These are phyloP conservation scores for Scolopax mira DNA, from an alignment of 2,113 vertebrate genomes.

Conservation along the genomic window DNA sequence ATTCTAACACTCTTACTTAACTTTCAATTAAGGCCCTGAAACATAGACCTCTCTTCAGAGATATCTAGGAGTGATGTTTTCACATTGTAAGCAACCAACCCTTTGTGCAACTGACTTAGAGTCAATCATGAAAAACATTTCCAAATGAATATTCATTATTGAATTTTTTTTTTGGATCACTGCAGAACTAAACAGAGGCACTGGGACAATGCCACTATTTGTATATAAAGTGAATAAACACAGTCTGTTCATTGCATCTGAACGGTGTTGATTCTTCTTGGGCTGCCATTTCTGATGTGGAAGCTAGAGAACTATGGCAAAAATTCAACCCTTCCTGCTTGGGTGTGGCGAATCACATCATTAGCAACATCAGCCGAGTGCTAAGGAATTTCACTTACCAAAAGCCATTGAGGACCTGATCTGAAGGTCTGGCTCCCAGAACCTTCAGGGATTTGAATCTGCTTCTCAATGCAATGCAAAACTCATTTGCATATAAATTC, in stretches of 20 bases:
- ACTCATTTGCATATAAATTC: constrained; percentile 37
- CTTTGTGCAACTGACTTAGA: neutral
- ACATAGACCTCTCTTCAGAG: neutral
- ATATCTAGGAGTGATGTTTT: neutral
- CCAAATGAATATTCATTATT: neutral
- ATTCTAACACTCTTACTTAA: neutral
- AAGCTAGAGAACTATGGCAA: neutral
- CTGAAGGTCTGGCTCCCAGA: neutral
- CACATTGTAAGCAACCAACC: neutral
- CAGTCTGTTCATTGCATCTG: neutral
- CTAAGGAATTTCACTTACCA: neutral
- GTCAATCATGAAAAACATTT: neutral
- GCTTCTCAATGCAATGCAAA: neutral
- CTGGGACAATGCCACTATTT: neutral
- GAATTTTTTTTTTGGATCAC: neutral
- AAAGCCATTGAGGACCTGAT: neutral
- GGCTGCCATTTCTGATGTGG: neutral
- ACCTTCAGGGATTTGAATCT: constrained; percentile 5
- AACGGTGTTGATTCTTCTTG: neutral
- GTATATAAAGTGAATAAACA: neutral
- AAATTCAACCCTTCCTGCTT: neutral
- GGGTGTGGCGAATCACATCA: neutral
- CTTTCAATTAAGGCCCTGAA: neutral
- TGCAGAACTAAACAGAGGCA: neutral
- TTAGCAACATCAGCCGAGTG: neutral